A percentile compares a stretch with the other conserved stretches of the same genome.
phyloP scores from a whole-genome alignment of 2,888 invertebrate species.

The Nemotelus pantherinus region DNA sequence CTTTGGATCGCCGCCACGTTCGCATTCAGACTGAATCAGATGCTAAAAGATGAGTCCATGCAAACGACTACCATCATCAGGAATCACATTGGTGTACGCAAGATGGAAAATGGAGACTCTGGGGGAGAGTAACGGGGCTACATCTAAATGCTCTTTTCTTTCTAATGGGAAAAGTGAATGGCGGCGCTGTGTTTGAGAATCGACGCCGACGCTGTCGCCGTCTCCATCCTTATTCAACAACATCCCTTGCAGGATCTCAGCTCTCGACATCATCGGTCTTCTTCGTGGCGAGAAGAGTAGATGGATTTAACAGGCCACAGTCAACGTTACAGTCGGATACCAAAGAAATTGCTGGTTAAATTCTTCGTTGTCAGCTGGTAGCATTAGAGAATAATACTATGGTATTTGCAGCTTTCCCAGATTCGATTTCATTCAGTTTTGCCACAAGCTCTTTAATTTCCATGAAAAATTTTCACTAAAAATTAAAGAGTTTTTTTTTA shows the following conservation, averaged over 20 bases:
- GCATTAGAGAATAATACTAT: too few relatives aligned
- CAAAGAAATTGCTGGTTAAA: too few relatives aligned
- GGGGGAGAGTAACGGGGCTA: constrained; percentile 11
- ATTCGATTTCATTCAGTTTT: too few relatives aligned
- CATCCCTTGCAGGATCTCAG: not conserved
- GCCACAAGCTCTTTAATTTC: too few relatives aligned
- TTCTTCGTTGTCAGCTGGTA: too few relatives aligned
- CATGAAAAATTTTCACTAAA: too few relatives aligned
- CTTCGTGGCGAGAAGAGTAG: too few relatives aligned
- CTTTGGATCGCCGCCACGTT: constrained; percentile 48
- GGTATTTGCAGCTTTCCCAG: too few relatives aligned
- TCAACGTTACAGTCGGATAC: too few relatives aligned
- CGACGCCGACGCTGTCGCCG: constrained; percentile 31
- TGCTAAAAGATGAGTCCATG: constrained; percentile 43
- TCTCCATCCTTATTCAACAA: constrained; percentile 25
- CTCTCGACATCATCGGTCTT: not conserved
- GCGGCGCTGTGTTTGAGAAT: constrained; percentile 13
- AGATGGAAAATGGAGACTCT: not conserved
- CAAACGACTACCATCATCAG: constrained; percentile 35
- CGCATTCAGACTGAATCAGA: constrained; percentile 49
- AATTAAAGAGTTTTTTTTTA: too few relatives aligned
- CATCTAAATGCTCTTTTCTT: constrained; percentile 42
- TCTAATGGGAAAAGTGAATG: constrained; percentile 21
- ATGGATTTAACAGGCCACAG: too few relatives aligned
- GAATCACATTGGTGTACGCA: constrained; percentile 41